Conservation (phyloP, 2,797 vertebrate genomes). For the Semotilus atromaculatus region DNA sequence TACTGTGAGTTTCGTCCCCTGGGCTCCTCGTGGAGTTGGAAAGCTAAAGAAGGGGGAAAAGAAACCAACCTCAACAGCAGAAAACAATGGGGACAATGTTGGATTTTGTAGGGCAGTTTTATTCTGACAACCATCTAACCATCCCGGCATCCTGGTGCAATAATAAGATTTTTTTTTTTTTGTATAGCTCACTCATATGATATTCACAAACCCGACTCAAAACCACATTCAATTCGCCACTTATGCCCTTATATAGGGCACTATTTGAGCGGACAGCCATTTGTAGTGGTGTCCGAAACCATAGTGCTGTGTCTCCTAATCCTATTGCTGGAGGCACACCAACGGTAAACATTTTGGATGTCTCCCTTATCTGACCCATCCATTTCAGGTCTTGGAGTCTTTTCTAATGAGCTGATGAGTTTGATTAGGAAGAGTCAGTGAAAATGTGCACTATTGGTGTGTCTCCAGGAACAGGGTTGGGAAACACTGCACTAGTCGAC, state of each 20-base stretch:
- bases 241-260: not conserved
- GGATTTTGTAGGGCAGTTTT: not conserved
- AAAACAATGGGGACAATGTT: slow-evolving; percentile 11
- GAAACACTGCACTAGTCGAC: not conserved
- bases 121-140: not conserved
- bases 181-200: not conserved
- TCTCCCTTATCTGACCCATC: not conserved
- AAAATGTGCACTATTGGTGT: not conserved
- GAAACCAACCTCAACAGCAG: slow-evolving; percentile 5
- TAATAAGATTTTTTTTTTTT: not conserved
- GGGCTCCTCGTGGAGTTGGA: slow-evolving; percentile 54
- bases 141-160: not conserved
- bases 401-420: not conserved
- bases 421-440: not conserved
- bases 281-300: not conserved
- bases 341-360: not conserved
- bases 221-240: not conserved
- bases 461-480: not conserved
- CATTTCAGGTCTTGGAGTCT: not conserved
- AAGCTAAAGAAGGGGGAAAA: slow-evolving; percentile 46
- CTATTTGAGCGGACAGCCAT: not conserved
- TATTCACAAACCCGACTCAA: not conserved
- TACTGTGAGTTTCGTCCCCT: slow-evolving; percentile 30
- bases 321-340: not conserved
- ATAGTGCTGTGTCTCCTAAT: not conserved